Conservation (phyloP, 2,888 invertebrate species). For the Pseudococcus viburni region DNA sequence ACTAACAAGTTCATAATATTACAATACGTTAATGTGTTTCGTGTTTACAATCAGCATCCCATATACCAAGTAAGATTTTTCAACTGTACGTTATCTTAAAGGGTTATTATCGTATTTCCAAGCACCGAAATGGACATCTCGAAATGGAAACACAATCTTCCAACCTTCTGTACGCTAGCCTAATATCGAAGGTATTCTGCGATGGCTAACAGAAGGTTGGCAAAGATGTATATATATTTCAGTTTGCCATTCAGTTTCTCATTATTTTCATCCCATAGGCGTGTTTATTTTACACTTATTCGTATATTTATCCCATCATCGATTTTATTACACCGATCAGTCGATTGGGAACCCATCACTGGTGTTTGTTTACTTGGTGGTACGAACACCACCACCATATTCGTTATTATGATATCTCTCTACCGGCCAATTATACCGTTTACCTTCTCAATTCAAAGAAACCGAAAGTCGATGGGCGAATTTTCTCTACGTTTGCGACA, state of each 20-base stretch:
- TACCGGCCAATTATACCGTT: constrained; percentile 6
- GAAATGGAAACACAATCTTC: neutral
- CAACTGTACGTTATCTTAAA: neutral
- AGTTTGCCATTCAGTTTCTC: neutral
- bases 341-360: neutral
- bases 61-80: constrained; percentile 42
- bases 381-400: neutral
- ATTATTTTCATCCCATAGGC: neutral
- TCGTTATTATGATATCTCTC: neutral
- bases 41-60: constrained; percentile 10
- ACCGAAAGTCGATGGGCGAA: neutral
- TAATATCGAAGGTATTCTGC: neutral
- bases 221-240: neutral
- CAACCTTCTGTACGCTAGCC: neutral
- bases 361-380: neutral
- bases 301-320: neutral
- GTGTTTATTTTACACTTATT: neutral
- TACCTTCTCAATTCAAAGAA: neutral
- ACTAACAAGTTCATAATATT: constrained; percentile 23
- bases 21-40: constrained; percentile 55
- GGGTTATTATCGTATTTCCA: neutral
- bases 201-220: constrained; percentile 10
- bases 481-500: neutral
- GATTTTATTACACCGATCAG: neutral
- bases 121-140: neutral